phyloP scores from a whole-genome alignment of 2,113 vertebrate genomes.

The Centropus unirufus region DNA sequence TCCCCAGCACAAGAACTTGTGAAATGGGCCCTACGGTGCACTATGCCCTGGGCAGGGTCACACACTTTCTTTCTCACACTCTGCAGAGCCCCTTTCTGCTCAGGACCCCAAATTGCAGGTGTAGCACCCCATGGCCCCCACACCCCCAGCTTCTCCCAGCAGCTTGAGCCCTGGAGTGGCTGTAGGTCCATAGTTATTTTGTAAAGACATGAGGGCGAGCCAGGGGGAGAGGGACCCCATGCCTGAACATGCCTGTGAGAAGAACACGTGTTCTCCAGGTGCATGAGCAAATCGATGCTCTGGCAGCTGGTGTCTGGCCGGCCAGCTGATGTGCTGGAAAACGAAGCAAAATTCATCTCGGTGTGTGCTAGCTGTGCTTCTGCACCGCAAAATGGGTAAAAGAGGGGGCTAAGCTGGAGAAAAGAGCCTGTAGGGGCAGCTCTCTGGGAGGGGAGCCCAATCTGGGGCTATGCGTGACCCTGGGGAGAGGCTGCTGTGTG shows the following conservation, averaged over 20 bases:
- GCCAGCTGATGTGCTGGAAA: not conserved
- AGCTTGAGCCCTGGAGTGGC: not conserved
- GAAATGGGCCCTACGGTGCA: not conserved
- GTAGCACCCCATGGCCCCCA: fast-evolving
- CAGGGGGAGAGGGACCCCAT: not conserved
- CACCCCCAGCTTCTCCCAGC: not conserved
- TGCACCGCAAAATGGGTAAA: not conserved
- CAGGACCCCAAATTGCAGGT: not conserved
- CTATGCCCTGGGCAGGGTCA: not conserved
- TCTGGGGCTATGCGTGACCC: fast-evolving
- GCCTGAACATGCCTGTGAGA: not conserved
- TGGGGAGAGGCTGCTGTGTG: fast-evolving
- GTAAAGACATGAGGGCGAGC: not conserved
- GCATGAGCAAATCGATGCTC: not conserved
- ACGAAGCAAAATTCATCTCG: not conserved
- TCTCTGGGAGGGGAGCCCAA: not conserved
- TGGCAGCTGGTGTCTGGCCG: not conserved
- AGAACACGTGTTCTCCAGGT: not conserved
- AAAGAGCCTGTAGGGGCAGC: not conserved
- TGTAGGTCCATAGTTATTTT: not conserved
- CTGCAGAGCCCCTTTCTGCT: not conserved
- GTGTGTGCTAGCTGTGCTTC: not conserved
- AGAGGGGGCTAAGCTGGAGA: not conserved
- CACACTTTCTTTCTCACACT: too few species aligned
- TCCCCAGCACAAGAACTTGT: not conserved